Evolutionary conservation across 2,888 invertebrate genomes (phyloP), one percentile per base, ranked within the genome.

Genomic region (Metopia argyrocephala): DNA sequence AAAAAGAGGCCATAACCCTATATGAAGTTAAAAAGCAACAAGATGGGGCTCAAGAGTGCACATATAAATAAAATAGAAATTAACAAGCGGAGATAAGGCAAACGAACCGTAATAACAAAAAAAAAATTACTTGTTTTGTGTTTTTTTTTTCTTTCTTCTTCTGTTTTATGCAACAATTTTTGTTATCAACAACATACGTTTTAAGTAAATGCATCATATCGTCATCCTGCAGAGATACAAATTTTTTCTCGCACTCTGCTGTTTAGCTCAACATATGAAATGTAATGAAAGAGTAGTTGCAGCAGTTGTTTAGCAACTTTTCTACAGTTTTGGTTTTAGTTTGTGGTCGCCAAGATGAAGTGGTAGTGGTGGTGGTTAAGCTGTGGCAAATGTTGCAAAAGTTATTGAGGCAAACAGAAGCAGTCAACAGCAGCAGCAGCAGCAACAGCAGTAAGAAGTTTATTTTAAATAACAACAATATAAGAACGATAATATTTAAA

Each of bases 251-350:
- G n/a, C n/a, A n/a, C n/a, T n/a, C n/a, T 59, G 28, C 69, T 48
- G 57, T 68, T 68, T 57, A n/a, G n/a, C 62, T 23, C 46, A 23
- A n/a, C 27, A 15, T 75, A 52, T 15, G n/a, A n/a, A 38, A 38
- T 15, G 2, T 15, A 38, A 38, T 38, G 38, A 38, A 38, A 38
- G 12, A 2, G 38, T 38, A 38, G 38, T 38, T 38, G 38, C 70
- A 73, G 68, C 79, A 74, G 68, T 76, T 68, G 76, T 69, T 62
- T 80, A 52, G 73, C 73, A 69, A 73, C 57, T 80, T 81, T 59
- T 28, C 31, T 20, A 31, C 7, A n/a, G 31, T n/a, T 21, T 48
- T 15, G 48, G 48, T 76, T 27, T 12, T 48, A 7, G 38, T 28
- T 57, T 65, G 57, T 61, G 80, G 65, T 45, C 78, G 61, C 69